Conservation (phyloP, 1,140 invertebrate species). For the Coelopa frigida region DNA sequence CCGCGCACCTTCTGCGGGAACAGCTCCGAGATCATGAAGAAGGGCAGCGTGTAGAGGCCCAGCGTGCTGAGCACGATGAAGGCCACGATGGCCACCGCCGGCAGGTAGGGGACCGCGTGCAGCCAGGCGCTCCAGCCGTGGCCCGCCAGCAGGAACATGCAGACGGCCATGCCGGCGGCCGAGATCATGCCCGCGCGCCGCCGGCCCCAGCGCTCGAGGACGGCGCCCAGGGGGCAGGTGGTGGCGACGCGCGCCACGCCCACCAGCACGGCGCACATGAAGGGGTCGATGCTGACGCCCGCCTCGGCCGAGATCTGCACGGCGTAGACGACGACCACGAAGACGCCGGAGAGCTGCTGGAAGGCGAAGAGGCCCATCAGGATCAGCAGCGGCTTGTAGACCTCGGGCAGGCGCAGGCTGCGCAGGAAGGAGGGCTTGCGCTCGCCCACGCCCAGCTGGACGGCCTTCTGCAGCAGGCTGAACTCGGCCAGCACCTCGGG, state of each 20-base stretch:
- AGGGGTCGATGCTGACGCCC: slow-evolving; percentile 51
- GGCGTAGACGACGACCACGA: slow-evolving; percentile 69
- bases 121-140: slow-evolving; percentile 28
- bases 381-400: slow-evolving; percentile 58
- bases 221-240: slow-evolving; percentile 48
- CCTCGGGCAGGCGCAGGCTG: slow-evolving; percentile 36
- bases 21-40: slow-evolving; percentile 69
- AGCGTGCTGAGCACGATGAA: slow-evolving; percentile 57
- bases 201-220: slow-evolving; percentile 52
- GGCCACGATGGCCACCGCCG: slow-evolving; percentile 49
- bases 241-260: slow-evolving; percentile 51
- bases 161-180: slow-evolving; percentile 54
- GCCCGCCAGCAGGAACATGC: slow-evolving; percentile 50
- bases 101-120: slow-evolving; percentile 29
- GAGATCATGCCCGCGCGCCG: slow-evolving; percentile 53
- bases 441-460: slow-evolving; percentile 27
- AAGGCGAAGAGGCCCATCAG: slow-evolving; percentile 63
- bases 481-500: slow-evolving; percentile 40
- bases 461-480: slow-evolving; percentile 27
- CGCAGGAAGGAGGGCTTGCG: slow-evolving; percentile 28
- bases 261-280: slow-evolving; percentile 51
- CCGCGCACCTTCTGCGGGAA: slow-evolving; percentile 61
- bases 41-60: slow-evolving; percentile 60
- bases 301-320: slow-evolving; percentile 56
- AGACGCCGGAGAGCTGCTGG: slow-evolving; percentile 71